phyloP scores from a whole-genome alignment of 2,888 invertebrate species.

The Argynnis bischoffii region DNA sequence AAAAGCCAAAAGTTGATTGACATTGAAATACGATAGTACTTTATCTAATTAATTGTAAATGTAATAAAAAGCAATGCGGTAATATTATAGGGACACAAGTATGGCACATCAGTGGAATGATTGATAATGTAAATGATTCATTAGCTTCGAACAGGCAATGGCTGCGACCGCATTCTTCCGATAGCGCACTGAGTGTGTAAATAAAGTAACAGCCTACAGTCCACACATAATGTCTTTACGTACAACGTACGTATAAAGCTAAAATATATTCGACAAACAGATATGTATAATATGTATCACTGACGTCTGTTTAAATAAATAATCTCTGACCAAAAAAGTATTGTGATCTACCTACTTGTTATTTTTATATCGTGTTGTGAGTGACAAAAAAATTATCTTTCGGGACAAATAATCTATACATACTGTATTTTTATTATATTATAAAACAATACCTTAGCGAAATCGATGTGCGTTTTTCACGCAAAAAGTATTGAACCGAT shows the following conservation, averaged over 20 bases:
- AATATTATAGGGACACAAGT: conserved; percentile 29
- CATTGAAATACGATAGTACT: not conserved
- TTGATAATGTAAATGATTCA: conserved; percentile 75
- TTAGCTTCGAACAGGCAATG: conserved; percentile 62
- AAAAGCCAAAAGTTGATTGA: no score
- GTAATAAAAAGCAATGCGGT: conserved; percentile 26
- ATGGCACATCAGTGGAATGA: conserved; percentile 47
- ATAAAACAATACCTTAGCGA: no score
- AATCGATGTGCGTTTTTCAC: no score
- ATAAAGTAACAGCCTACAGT: conserved; percentile 41
- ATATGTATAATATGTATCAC: not conserved
- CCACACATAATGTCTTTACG: conserved; percentile 27
- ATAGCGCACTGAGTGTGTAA: conserved; percentile 57
- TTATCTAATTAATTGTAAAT: conserved; percentile 1
- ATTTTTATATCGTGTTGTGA: no score
- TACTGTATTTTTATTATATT: no score
- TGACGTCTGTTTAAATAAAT: no score
- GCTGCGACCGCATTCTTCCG: conserved; percentile 72
- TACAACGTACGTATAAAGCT: not conserved
- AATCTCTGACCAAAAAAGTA: no score
- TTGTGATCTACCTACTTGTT: no score
- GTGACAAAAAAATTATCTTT: no score
- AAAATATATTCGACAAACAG: not conserved
- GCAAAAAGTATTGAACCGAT: no score
- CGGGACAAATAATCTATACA: no score